These are phyloP conservation scores for Lutjanus campechanus DNA, from an alignment of 2,797 vertebrate species.

Conservation along the genomic window DNA sequence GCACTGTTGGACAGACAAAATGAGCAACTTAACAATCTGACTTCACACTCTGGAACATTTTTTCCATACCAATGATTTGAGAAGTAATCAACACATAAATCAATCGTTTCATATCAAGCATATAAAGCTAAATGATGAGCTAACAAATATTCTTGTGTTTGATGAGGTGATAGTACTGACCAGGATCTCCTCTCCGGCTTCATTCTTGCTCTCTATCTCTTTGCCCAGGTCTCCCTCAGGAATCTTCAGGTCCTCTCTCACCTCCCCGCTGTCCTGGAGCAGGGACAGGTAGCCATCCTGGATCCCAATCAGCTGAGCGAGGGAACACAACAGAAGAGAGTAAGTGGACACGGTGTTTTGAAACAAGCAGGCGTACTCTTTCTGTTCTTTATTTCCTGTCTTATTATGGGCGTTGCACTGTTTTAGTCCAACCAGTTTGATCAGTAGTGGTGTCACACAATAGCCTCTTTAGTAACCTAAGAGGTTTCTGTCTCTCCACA, in stretches of 20 bases:
- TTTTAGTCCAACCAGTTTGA: constrained; percentile 11
- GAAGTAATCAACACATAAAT: no score
- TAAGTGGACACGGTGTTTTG: neutral
- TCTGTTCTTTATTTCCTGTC: neutral
- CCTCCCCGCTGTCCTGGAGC: constrained; percentile 92
- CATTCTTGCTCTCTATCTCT: constrained; percentile 91
- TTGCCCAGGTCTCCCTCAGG: constrained; percentile 93
- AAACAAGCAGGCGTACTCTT: neutral
- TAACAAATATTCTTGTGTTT: no score
- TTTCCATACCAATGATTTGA: no score
- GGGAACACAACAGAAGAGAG: neutral
- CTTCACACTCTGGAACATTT: no score
- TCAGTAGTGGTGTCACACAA: neutral
- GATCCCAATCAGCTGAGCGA: constrained; percentile 90
- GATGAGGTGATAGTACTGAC: constrained; percentile 70
- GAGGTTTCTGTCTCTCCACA: no score
- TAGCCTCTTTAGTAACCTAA: neutral
- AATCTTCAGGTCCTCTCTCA: constrained; percentile 92
- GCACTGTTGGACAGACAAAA: no score
- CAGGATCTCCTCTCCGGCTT: constrained; percentile 92
- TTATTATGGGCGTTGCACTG: neutral
- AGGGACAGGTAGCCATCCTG: constrained; percentile 93
- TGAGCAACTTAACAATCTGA: no score
- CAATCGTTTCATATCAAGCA: no score
- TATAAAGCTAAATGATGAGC: no score